These are phyloP conservation scores for Brachyistius frenatus DNA, from an alignment of 2,113 vertebrate species.

Conservation along the genomic window DNA sequence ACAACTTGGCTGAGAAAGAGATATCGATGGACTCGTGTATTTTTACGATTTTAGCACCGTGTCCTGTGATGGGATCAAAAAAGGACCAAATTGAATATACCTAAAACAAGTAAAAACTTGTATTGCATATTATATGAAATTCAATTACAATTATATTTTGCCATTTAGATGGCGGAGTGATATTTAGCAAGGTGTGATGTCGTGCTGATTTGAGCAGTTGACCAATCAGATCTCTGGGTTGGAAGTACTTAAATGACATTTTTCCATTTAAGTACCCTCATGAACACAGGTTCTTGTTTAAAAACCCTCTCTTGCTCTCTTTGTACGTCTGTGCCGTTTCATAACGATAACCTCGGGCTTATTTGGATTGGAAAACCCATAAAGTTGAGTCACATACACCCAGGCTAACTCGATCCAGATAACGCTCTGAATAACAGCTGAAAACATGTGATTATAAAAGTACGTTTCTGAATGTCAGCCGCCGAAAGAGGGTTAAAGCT, in stretches of 20 bases:
- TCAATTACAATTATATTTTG: too few relatives aligned
- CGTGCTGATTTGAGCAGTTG: too few relatives aligned
- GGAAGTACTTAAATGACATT: neutral
- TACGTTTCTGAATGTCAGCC: conserved; percentile 41
- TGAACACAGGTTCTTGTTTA: neutral
- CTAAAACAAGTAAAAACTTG: too few relatives aligned
- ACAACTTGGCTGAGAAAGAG: too few relatives aligned
- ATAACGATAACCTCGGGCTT: conserved; percentile 50
- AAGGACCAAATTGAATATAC: too few relatives aligned
- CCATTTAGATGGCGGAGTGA: too few relatives aligned
- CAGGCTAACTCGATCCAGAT: conserved; percentile 64
- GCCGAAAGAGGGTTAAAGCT: conserved; percentile 17
- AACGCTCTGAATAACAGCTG: conserved; percentile 47
- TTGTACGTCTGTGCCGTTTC: conserved; percentile 35
- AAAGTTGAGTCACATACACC: conserved; percentile 54
- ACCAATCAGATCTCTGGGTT: too few relatives aligned
- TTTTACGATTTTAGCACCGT: too few relatives aligned
- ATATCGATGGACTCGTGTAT: too few relatives aligned
- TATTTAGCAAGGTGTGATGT: too few relatives aligned
- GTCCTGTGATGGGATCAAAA: too few relatives aligned
- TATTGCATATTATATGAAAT: too few relatives aligned
- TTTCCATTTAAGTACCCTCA: neutral
- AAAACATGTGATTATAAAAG: conserved; percentile 32
- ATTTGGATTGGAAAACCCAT: conserved; percentile 56
- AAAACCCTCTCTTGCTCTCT: neutral